These are phyloP conservation scores for Sipha maydis DNA, from an alignment of 2,888 invertebrate genomes.

Conservation along the genomic window DNA sequence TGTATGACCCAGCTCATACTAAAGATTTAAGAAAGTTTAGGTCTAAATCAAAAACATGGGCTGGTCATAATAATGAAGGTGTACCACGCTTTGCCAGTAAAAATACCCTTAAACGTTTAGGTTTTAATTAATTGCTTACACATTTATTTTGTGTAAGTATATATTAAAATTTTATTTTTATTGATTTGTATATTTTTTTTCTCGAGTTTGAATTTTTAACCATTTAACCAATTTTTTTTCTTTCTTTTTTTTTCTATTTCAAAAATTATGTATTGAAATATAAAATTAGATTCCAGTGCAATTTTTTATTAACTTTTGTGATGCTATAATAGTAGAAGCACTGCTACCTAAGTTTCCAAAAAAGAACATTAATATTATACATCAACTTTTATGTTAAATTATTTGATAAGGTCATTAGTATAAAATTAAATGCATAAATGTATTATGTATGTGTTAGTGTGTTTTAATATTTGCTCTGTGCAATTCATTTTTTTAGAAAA, in stretches of 20 bases:
- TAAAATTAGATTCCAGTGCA: conserved; percentile 54
- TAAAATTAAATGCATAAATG: conserved; percentile 48
- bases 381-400: conserved; percentile 42
- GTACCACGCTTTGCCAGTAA: conserved; percentile 13
- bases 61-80: conserved; percentile 69
- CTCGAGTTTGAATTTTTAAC: conserved; percentile 49
- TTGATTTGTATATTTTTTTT: conserved; percentile 37
- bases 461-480: conserved; percentile 48
- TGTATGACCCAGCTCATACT: conserved; percentile 84
- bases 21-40: conserved; percentile 79
- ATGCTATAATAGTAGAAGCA: conserved; percentile 44
- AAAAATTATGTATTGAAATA: conserved; percentile 50
- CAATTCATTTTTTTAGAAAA: conserved; percentile 35
- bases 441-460: conserved; percentile 12
- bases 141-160: conserved; percentile 19
- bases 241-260: conserved; percentile 31
- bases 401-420: conserved; percentile 34
- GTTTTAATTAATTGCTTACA: conserved; percentile 38
- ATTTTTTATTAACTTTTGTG: conserved; percentile 56
- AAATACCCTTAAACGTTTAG: conserved; percentile 52
- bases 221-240: conserved; percentile 46
- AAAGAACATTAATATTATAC: conserved; percentile 34
- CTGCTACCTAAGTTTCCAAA: conserved; percentile 55
- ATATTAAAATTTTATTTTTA: conserved; percentile 28
- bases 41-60: conserved; percentile 81